phyloP scores from a whole-genome alignment of 1,140 invertebrate genomes.

The Periplaneta americana region DNA sequence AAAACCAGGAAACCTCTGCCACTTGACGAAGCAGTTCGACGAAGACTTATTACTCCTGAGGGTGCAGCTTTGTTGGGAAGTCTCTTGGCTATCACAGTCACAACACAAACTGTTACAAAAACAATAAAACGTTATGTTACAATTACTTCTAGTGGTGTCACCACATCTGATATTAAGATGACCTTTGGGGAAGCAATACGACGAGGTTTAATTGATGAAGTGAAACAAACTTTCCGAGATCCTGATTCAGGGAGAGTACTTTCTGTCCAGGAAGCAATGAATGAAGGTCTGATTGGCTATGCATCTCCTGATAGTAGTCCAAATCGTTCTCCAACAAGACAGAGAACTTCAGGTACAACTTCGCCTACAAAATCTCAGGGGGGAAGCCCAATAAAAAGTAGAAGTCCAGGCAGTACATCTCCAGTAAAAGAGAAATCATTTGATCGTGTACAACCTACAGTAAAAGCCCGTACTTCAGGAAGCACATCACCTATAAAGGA shows the following conservation, averaged over 20 bases:
- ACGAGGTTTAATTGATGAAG: constrained; percentile 74
- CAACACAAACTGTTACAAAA: constrained; percentile 77
- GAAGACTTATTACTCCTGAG: constrained; percentile 76
- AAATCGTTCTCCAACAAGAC: not conserved
- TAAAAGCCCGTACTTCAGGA: not conserved
- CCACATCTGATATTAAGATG: constrained; percentile 54
- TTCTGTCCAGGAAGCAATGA: constrained; percentile 76
- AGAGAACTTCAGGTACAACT: not conserved
- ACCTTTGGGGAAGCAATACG: constrained; percentile 72
- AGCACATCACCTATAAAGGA: not conserved
- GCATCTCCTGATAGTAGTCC: constrained; percentile 45
- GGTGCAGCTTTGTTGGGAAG: constrained; percentile 79
- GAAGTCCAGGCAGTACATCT: not conserved
- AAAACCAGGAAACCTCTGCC: constrained; percentile 69
- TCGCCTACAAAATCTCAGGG: not conserved
- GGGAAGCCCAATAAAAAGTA: not conserved
- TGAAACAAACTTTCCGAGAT: constrained; percentile 71
- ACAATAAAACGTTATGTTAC: constrained; percentile 74
- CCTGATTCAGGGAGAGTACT: constrained; percentile 68
- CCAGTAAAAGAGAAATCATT: not conserved
- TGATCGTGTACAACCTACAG: not conserved
- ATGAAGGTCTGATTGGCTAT: constrained; percentile 54
- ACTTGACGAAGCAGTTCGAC: constrained; percentile 78
- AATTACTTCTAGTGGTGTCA: constrained; percentile 54
- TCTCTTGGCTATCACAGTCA: constrained; percentile 76